Conservation (phyloP, 2,888 invertebrate species). For the Eurytoma californica region DNA sequence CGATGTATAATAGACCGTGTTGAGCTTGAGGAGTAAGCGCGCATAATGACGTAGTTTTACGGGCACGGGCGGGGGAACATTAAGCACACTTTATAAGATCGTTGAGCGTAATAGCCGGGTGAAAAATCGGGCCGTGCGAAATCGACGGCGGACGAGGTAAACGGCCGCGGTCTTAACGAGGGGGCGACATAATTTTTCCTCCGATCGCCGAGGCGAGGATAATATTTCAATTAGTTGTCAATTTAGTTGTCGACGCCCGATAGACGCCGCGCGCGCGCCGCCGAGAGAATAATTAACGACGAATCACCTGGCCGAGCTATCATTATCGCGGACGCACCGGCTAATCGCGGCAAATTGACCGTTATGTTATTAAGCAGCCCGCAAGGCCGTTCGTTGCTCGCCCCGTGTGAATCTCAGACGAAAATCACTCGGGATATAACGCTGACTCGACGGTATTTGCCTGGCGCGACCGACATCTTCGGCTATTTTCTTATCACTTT, state of each 20-base stretch:
- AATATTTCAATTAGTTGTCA: conserved; percentile 73
- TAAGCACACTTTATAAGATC: conserved; percentile 12
- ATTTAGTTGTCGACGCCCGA: conserved; percentile 72
- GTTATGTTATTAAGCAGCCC: conserved; percentile 72
- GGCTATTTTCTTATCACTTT: background rate
- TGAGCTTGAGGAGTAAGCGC: no score
- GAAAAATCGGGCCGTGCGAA: conserved; percentile 31
- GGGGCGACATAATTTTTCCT: conserved; percentile 66
- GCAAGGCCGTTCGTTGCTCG: conserved; percentile 63
- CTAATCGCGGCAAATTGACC: conserved; percentile 73
- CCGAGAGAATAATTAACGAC: conserved; percentile 72
- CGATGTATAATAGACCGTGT: no score
- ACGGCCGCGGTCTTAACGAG: background rate
- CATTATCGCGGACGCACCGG: conserved; percentile 63
- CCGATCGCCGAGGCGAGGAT: conserved; percentile 62
- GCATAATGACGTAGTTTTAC: background rate
- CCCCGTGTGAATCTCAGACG: conserved; percentile 63
- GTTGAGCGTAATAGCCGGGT: background rate
- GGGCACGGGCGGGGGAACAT: background rate
- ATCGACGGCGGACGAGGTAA: background rate
- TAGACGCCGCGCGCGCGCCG: conserved; percentile 57
- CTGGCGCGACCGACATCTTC: background rate
- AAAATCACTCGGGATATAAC: background rate
- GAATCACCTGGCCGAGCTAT: conserved; percentile 69
- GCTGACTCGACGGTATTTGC: background rate